These are phyloP conservation scores for Prunella strophiata DNA, from an alignment of 2,797 vertebrate genomes.

Conservation along the genomic window DNA sequence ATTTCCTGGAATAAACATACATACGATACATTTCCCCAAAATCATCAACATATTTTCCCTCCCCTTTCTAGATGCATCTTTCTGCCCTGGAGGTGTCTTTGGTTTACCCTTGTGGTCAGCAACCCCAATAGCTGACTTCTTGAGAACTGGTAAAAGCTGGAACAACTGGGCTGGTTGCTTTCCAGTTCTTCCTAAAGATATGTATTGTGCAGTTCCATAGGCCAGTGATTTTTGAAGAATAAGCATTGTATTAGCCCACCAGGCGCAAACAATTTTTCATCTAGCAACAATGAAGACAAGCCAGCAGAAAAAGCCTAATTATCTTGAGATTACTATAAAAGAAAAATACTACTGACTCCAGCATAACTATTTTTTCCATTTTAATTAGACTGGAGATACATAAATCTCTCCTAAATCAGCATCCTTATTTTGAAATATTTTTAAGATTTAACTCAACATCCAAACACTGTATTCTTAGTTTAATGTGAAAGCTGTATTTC, in stretches of 20 bases:
- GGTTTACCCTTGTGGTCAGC: background rate
- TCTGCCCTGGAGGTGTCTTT: background rate
- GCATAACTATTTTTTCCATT: background rate
- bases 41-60: background rate
- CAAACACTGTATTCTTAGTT: background rate
- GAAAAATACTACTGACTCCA: background rate
- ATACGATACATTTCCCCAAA: background rate
- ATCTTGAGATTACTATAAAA: background rate
- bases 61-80: rapidly evolving
- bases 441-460: background rate
- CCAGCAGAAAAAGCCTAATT: background rate
- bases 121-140: background rate
- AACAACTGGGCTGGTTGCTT: background rate
- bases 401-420: background rate
- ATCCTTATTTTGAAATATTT: background rate
- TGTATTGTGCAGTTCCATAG: background rate
- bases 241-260: background rate
- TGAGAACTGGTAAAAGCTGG: background rate
- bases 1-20: background rate
- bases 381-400: background rate
- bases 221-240: background rate
- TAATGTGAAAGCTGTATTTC: background rate
- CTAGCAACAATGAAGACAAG: background rate
- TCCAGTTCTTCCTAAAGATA: background rate
- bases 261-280: background rate